Conservation (phyloP, 2,113 vertebrate species). For the Crotalus helleri region DNA sequence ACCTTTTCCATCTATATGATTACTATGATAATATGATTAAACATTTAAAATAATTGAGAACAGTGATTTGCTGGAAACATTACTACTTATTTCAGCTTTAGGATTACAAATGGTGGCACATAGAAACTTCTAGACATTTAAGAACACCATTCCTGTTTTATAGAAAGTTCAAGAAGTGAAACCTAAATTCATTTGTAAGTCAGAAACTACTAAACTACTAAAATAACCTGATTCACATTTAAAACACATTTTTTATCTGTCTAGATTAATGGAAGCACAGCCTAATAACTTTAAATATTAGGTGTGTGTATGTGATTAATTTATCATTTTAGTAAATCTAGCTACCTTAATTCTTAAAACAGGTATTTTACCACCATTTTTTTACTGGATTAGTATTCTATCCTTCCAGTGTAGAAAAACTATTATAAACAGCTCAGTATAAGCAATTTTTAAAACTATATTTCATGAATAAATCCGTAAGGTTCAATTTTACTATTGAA, state of each 20-base stretch:
- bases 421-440: neutral
- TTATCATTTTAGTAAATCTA: neutral
- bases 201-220: neutral
- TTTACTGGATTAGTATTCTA: neutral
- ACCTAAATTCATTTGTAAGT: neutral
- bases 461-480: neutral
- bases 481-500: neutral
- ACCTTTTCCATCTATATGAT: neutral
- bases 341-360: neutral
- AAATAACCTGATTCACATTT: neutral
- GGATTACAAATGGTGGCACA: neutral
- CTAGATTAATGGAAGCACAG: neutral
- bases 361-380: neutral
- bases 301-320: neutral
- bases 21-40: neutral
- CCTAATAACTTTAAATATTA: neutral
- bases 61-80: neutral
- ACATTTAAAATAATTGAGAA: neutral
- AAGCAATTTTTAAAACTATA: neutral
- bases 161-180: neutral
- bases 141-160: neutral
- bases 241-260: neutral
- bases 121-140: neutral
- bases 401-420: neutral
- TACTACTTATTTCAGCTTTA: neutral